Conservation (phyloP, 2,888 invertebrate species). For the Tenthredo livida region DNA sequence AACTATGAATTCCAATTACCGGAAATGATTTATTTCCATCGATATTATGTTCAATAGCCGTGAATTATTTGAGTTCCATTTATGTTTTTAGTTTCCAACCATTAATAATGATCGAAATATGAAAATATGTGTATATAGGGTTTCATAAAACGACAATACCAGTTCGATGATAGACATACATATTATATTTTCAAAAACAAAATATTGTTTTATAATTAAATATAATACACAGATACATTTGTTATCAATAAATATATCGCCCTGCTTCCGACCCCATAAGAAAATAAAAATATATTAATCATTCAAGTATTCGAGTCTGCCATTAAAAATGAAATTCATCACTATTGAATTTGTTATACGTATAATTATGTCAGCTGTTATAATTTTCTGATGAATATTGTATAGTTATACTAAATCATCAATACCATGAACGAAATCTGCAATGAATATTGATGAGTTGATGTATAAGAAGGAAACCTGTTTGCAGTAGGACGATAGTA, state of each 20-base stretch:
- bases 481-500: neutral
- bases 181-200: constrained; percentile 59
- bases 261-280: constrained; percentile 44
- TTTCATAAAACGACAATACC: too few relatives aligned
- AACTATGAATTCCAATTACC: too few relatives aligned
- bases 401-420: neutral
- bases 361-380: neutral
- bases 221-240: constrained; percentile 57
- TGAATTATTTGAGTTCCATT: too few relatives aligned
- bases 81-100: too few relatives aligned
- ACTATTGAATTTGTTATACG: neutral
- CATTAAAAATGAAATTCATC: neutral
- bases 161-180: constrained; percentile 58
- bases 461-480: neutral
- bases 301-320: neutral
- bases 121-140: too few relatives aligned
- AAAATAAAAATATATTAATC: constrained; percentile 22
- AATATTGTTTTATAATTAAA: constrained; percentile 57
- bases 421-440: neutral
- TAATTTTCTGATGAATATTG: neutral
- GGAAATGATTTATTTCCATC: too few relatives aligned
- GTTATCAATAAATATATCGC: constrained; percentile 23
- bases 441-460: neutral
- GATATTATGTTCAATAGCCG: too few relatives aligned
- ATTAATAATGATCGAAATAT: too few relatives aligned